These are phyloP conservation scores for Silurus asotus DNA, from an alignment of 2,113 vertebrate genomes.

Conservation along the genomic window DNA sequence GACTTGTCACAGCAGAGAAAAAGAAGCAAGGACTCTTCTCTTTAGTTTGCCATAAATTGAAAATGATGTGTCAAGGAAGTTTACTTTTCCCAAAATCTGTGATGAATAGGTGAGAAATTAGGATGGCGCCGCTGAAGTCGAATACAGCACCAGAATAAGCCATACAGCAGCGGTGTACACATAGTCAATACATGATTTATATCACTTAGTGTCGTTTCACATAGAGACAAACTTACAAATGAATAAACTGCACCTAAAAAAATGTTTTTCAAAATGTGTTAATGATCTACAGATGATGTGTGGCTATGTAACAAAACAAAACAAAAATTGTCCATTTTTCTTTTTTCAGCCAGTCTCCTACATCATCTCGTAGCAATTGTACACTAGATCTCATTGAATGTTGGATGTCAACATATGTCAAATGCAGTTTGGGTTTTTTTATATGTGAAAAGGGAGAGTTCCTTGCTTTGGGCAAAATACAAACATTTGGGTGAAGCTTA, in stretches of 20 bases:
- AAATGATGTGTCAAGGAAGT: conserved; percentile 41
- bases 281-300: too few species aligned
- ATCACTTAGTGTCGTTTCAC: neutral
- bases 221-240: neutral
- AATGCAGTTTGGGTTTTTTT: neutral
- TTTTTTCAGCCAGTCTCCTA: too few species aligned
- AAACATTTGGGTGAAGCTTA: neutral
- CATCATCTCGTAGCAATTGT: too few species aligned
- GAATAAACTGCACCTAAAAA: too few species aligned
- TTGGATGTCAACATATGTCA: too few species aligned
- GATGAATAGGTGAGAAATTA: conserved; percentile 17
- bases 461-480: neutral
- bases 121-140: neutral
- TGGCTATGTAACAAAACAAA: too few species aligned
- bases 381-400: too few species aligned
- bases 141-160: neutral
- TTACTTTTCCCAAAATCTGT: conserved; percentile 30
- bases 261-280: too few species aligned
- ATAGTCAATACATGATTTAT: neutral
- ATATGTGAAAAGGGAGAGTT: neutral
- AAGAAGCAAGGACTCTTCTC: conserved; percentile 26
- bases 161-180: neutral
- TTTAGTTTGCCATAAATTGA: conserved; percentile 35
- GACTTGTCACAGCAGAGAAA: conserved; percentile 45
- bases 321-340: too few species aligned